These are phyloP conservation scores for Steinernema khuongi DNA, from an alignment of 1,140 invertebrate species.

Conservation along the genomic window DNA sequence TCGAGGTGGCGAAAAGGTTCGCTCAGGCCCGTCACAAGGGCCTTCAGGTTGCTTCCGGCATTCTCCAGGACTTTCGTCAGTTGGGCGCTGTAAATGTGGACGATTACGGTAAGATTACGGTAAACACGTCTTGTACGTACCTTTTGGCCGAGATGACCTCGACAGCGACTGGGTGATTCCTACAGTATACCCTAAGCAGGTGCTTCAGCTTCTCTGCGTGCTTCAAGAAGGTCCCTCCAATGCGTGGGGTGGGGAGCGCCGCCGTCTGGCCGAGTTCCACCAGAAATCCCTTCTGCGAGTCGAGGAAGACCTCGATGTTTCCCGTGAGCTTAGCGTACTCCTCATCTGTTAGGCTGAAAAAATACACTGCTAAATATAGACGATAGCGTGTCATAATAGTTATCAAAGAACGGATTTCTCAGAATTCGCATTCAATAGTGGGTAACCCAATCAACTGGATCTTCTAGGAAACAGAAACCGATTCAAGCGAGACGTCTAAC, in stretches of 20 bases:
- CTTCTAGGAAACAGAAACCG: no score
- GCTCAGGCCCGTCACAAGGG: slow-evolving; percentile 82
- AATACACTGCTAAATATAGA: slow-evolving; percentile 19
- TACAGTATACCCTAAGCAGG: slow-evolving; percentile 80
- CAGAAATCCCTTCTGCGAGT: slow-evolving; percentile 18
- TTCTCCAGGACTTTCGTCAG: slow-evolving; percentile 70
- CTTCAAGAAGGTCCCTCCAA: slow-evolving; percentile 83
- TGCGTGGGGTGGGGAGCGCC: slow-evolving; percentile 71
- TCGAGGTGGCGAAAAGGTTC: slow-evolving; percentile 88
- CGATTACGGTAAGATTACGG: background rate
- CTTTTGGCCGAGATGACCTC: slow-evolving; percentile 82
- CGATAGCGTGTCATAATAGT: no score
- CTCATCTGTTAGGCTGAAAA: slow-evolving; percentile 23
- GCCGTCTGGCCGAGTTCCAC: slow-evolving; percentile 61
- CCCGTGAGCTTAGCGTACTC: slow-evolving; percentile 17
- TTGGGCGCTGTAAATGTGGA: slow-evolving; percentile 69
- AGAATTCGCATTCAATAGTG: no score
- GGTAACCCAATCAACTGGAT: no score
- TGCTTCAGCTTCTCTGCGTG: slow-evolving; percentile 78
- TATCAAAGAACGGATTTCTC: no score
- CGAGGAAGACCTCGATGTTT: slow-evolving; percentile 20
- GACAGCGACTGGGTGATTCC: slow-evolving; percentile 83
- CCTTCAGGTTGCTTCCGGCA: slow-evolving; percentile 71
- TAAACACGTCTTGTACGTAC: slow-evolving; percentile 61
- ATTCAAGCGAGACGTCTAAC: no score